Base-by-base conservation (phyloP, 2,113 vertebrate species). In the Indri indri region DNA sequence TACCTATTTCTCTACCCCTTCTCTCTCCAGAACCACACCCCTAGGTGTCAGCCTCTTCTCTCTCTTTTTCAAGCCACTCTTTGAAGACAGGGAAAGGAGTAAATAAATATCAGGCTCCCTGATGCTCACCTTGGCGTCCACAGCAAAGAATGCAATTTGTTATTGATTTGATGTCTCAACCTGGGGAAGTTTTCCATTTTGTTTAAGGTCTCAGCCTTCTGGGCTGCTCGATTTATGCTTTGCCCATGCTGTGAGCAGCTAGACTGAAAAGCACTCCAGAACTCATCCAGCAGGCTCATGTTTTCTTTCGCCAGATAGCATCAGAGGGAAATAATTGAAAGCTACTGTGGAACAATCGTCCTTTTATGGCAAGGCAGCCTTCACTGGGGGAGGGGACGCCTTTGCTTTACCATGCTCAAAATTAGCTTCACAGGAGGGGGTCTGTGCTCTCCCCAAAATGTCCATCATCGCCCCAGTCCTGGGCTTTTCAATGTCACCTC, bases 311-410 rank as follows among this genome's bases (percentile, higher is more conserved):
- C 82, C 95, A 97, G 98, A 99, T 97, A 98, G 42, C 92, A 98
- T 98, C 98, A 95, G 97, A 98, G 96, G 93, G 94, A 96, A 97
- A 98, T 95, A 97, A 98, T 74, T 97, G 93, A 98, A 97, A 97
- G 95, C 96, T 90, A 40, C 94, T 34, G 76, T 88, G 86, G 91
- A 98, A 98, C 98, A 98, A 98, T 98, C 84, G 96, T 92, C 94
- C 98, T 98, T 98, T 98, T 91, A 97, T 97, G 97, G 85, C 77
- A 85, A 70, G 91, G 71, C 37, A 81, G 95, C 74, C 87, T 91
- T 95, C 13, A n/a, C 94, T 71, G 96, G 87, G 97, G 92, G 92
- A 95, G 54, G 90, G 91, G 91, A 74, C 76, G 77, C 97, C 83
- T 80, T 97, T 97, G 63, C 76, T 98, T 98, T 96, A 90, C 88